Evolutionary conservation across 2,888 invertebrate species (phyloP).

Genomic region (Aphelenchoides bicaudatus): DNA sequence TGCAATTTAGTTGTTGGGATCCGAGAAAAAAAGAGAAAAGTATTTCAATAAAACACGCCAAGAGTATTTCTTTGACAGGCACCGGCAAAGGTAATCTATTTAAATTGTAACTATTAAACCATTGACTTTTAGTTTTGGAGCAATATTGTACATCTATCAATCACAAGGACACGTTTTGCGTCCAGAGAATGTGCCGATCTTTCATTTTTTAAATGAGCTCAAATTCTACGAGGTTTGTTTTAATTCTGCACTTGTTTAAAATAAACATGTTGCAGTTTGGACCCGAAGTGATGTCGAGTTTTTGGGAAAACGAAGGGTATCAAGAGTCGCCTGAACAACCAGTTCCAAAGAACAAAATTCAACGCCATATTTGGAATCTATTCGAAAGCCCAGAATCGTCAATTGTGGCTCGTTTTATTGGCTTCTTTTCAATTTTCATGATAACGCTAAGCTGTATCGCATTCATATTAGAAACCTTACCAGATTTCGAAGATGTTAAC

Average conservation of each 20-base stretch:
- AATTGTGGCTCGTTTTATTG: neutral
- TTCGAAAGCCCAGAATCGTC: conserved; percentile 8
- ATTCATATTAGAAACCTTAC: conserved; percentile 3
- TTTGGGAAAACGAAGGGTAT: conserved; percentile 8
- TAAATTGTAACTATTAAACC: neutral
- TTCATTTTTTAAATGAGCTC: neutral
- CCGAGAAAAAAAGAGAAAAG: neutral
- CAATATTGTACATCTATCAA: conserved; percentile 13
- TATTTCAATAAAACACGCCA: neutral
- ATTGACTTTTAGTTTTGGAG: conserved; percentile 6
- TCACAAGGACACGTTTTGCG: conserved; percentile 1
- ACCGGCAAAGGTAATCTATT: neutral
- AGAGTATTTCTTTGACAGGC: conserved; percentile 4
- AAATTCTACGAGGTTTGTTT: conserved; percentile 9
- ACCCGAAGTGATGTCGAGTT: neutral
- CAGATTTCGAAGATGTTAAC: conserved; percentile 7
- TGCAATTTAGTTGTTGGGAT: neutral
- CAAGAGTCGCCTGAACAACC: neutral
- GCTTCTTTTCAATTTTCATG: conserved; percentile 8
- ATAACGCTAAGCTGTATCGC: neutral
- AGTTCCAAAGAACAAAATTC: neutral
- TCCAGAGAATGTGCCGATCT: neutral
- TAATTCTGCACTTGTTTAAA: too few relatives aligned
- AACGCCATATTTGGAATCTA: neutral
- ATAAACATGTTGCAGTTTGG: neutral